Evolutionary conservation across 2,113 vertebrate genomes (phyloP).

Genomic region (Martes martes): DNA sequence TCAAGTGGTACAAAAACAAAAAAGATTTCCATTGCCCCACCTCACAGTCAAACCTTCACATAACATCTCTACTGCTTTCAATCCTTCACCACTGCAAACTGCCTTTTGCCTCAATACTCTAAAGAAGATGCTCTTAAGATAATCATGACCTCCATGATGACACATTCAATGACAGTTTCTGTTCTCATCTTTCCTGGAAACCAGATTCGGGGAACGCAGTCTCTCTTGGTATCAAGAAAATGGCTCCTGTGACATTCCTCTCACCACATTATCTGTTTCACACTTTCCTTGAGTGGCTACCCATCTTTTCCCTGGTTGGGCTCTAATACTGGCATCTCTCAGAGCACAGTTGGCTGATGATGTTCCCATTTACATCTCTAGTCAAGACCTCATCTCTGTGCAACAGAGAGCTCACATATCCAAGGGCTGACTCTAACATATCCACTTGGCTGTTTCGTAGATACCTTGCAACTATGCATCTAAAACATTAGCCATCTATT

Average conservation of each 20-base stretch:
- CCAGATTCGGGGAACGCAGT: not conserved
- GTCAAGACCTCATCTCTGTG: not conserved
- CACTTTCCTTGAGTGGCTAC: not conserved
- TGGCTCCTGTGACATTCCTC: not conserved
- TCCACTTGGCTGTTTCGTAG: not conserved
- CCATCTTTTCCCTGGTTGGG: not conserved
- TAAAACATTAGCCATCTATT: not conserved
- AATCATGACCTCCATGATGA: not conserved
- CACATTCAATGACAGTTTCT: not conserved
- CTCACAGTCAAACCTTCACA: not conserved
- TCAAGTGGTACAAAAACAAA: not conserved
- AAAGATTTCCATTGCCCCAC: not conserved
- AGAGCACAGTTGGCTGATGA: not conserved
- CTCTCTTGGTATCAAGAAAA: not conserved
- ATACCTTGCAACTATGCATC: not conserved
- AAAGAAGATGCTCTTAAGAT: not conserved
- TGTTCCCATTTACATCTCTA: not conserved
- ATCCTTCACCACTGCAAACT: no score
- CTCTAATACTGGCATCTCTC: not conserved
- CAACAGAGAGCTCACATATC: not conserved
- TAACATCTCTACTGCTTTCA: not conserved
- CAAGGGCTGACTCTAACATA: not conserved
- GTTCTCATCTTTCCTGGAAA: not conserved
- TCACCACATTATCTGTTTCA: not conserved
- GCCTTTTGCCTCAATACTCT: not conserved